A percentile compares a stretch with the other conserved stretches of the same genome.
Conservation (phyloP, 2,113 vertebrate species). For the Cololabis saira region DNA sequence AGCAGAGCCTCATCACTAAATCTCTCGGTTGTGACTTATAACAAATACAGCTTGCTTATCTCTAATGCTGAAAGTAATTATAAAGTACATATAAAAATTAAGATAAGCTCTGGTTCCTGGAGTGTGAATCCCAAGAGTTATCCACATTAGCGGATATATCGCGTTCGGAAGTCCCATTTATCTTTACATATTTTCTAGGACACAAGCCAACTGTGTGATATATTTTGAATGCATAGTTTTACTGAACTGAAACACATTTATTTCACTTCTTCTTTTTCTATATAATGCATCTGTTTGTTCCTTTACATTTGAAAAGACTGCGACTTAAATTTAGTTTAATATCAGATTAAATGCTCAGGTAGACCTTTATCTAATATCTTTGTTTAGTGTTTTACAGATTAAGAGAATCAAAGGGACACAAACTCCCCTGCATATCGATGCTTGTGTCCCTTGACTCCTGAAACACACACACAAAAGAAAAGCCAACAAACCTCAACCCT, state of each 20-base stretch:
- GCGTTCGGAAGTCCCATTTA: constrained; percentile 39
- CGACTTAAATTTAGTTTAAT: too few species aligned
- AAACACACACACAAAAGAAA: background rate
- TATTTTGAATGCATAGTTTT: constrained; percentile 4
- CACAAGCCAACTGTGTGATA: background rate
- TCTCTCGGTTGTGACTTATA: constrained; percentile 9
- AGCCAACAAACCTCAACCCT: constrained; percentile 35
- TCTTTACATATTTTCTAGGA: constrained; percentile 12
- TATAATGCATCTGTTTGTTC: too few species aligned
- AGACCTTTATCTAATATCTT: background rate
- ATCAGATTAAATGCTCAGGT: too few species aligned
- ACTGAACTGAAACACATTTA: background rate
- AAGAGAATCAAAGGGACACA: background rate
- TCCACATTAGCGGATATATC: constrained; percentile 8
- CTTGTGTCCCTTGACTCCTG: too few species aligned
- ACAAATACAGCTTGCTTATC: background rate
- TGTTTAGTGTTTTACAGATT: constrained; percentile 26
- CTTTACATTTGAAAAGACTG: too few species aligned
- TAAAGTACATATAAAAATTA: constrained; percentile 5
- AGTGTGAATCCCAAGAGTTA: background rate
- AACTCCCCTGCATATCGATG: too few species aligned
- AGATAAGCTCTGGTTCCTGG: background rate
- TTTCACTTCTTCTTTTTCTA: background rate
- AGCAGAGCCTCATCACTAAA: background rate
- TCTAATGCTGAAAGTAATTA: constrained; percentile 15